Percentiles rank a stretch among this genome's conserved stretches.
These are phyloP conservation scores for Agraylea sexmaculata DNA, from an alignment of 1,140 invertebrate genomes.

Conservation along the genomic window DNA sequence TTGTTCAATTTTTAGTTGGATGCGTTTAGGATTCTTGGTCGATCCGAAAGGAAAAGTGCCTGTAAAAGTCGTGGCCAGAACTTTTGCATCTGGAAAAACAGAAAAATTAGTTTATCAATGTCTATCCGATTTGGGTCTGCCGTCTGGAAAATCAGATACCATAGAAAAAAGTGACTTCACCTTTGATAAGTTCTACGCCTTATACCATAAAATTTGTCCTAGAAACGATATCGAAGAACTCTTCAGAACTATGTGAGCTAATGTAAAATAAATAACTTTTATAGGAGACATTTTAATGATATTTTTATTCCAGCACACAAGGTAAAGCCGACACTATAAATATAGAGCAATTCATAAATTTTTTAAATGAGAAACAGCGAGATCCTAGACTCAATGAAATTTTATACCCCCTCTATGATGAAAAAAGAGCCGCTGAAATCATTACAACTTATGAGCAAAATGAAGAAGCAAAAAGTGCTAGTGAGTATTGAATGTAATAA, in stretches of 20 bases:
- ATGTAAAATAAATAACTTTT: not conserved
- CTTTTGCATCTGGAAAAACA: slow-evolving; percentile 94
- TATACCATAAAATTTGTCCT: slow-evolving; percentile 99
- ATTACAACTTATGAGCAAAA: slow-evolving; percentile 90
- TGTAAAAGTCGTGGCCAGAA: slow-evolving; percentile 90
- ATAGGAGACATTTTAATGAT: not conserved
- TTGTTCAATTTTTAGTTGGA: slow-evolving; percentile 76
- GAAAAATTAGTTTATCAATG: slow-evolving; percentile 98
- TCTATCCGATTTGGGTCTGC: slow-evolving; percentile 83
- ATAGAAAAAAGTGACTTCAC: slow-evolving; percentile 93
- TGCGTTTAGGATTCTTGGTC: slow-evolving; percentile 84
- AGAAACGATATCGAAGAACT: slow-evolving; percentile 98
- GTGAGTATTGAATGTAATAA: too few relatives aligned
- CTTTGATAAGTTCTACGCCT: slow-evolving; percentile 96
- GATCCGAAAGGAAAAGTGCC: slow-evolving; percentile 94
- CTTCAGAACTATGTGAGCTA: slow-evolving; percentile 89
- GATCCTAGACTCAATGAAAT: slow-evolving; percentile 99
- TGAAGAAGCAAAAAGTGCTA: slow-evolving; percentile 62
- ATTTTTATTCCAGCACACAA: slow-evolving; percentile 56
- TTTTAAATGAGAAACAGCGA: slow-evolving; percentile 96
- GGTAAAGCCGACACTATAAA: slow-evolving; percentile 81
- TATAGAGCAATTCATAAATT: slow-evolving; percentile 81
- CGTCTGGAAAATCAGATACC: slow-evolving; percentile 92
- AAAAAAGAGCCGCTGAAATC: slow-evolving; percentile 85
- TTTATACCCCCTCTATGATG: slow-evolving; percentile 93